A percentile compares a stretch with the other conserved stretches of the same genome.
These are phyloP conservation scores for Lutraria rhynchaena DNA, from an alignment of 1,140 invertebrate genomes.

Conservation along the genomic window DNA sequence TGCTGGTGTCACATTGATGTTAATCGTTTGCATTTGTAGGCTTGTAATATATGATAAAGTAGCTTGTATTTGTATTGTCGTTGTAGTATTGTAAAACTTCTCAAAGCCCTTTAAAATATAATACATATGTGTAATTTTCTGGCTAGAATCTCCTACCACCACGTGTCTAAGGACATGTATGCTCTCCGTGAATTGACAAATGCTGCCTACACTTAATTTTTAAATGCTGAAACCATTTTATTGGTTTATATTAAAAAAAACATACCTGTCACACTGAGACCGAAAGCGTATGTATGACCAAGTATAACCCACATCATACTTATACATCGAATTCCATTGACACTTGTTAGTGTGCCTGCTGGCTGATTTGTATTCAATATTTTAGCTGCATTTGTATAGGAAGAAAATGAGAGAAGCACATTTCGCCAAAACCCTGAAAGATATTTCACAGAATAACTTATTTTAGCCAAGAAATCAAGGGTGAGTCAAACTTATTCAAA, in stretches of 20 bases:
- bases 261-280: constrained; percentile 81
- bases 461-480: too few species aligned
- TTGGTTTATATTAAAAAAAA: too few species aligned
- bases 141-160: neutral
- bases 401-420: constrained; percentile 71
- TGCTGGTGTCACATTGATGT: too few species aligned
- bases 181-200: neutral
- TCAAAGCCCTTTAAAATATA: too few species aligned
- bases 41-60: too few species aligned
- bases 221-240: neutral
- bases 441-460: too few species aligned
- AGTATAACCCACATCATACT: constrained; percentile 97
- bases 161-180: neutral
- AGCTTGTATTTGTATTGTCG: too few species aligned
- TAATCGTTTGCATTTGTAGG: too few species aligned
- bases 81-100: too few species aligned
- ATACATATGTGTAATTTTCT: too few species aligned
- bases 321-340: constrained; percentile 84
- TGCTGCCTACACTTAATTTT: neutral
- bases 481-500: too few species aligned
- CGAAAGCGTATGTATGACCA: constrained; percentile 87
- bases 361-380: constrained; percentile 69
- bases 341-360: constrained; percentile 62
- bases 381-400: constrained; percentile 72
- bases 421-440: constrained; percentile 64